Evolutionary conservation across 1,140 invertebrate species (phyloP).

Genomic region (Geopemphigus sp.): DNA sequence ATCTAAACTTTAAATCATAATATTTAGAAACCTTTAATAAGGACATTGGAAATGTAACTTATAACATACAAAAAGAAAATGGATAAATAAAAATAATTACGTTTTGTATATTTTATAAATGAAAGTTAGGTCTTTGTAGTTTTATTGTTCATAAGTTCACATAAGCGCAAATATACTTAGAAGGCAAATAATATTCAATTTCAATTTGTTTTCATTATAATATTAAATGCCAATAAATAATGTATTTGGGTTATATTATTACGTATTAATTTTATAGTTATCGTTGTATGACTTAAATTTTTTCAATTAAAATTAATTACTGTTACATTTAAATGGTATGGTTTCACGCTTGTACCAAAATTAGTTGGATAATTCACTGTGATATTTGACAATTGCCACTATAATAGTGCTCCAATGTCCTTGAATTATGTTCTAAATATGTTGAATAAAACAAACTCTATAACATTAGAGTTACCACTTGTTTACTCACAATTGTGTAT

Average conservation of each 20-base stretch:
- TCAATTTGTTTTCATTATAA: too few species aligned
- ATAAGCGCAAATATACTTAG: too few species aligned
- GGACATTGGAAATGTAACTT: background rate
- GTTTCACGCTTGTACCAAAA: background rate
- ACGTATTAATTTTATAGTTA: background rate
- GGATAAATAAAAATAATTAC: too few species aligned
- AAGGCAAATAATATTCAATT: background rate
- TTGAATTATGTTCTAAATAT: background rate
- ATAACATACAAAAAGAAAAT: too few species aligned
- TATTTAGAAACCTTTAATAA: background rate
- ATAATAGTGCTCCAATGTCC: background rate
- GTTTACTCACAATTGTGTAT: background rate
- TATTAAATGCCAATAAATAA: too few species aligned
- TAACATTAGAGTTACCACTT: background rate
- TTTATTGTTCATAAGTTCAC: too few species aligned
- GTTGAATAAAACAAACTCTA: conserved; percentile 1
- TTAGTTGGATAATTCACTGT: background rate
- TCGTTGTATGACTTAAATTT: background rate
- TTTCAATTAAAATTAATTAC: background rate
- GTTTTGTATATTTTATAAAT: too few species aligned
- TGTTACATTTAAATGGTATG: background rate
- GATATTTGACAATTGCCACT: background rate
- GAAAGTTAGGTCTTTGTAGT: too few species aligned
- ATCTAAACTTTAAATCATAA: background rate
- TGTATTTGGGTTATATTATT: too few species aligned